phyloP scores from a whole-genome alignment of 2,888 invertebrate species.

The Dromius quadrimaculatus region DNA sequence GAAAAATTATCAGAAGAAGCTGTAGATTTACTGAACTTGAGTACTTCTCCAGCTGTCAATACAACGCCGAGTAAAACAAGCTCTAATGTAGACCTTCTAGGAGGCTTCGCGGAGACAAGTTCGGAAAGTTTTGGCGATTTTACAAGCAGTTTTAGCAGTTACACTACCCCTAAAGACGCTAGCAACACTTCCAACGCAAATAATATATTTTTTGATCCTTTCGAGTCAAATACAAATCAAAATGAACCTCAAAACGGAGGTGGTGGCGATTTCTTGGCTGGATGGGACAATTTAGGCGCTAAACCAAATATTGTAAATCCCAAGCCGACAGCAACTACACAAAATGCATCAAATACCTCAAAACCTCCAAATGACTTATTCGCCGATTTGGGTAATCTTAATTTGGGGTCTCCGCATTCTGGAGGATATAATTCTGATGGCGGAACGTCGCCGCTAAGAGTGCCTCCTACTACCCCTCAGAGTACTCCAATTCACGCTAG shows the following conservation, averaged over 20 bases:
- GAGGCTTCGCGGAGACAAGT: constrained; percentile 65
- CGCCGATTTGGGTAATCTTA: constrained; percentile 73
- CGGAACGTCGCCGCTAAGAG: constrained; percentile 56
- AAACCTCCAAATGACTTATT: constrained; percentile 77
- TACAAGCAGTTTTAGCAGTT: background rate
- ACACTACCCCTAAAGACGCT: background rate
- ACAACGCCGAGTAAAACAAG: constrained; percentile 57
- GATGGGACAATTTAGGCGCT: constrained; percentile 57
- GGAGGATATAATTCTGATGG: constrained; percentile 54
- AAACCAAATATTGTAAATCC: constrained; percentile 52
- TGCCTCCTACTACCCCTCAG: constrained; percentile 60
- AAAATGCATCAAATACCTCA: too few species aligned
- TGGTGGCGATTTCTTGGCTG: constrained; percentile 61
- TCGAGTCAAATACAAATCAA: constrained; percentile 71
- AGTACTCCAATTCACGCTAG: constrained; percentile 66
- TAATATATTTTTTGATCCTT: constrained; percentile 75
- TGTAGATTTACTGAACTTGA: constrained; percentile 73
- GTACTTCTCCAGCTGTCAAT: constrained; percentile 61
- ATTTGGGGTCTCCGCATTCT: constrained; percentile 65
- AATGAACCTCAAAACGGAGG: constrained; percentile 51
- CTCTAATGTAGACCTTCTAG: constrained; percentile 74
- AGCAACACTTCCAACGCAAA: too few species aligned
- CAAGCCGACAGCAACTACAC: background rate
- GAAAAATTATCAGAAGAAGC: constrained; percentile 65
- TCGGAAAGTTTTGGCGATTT: constrained; percentile 68